Conservation (phyloP, 2,797 vertebrate species). For the Molossus molossus region DNA sequence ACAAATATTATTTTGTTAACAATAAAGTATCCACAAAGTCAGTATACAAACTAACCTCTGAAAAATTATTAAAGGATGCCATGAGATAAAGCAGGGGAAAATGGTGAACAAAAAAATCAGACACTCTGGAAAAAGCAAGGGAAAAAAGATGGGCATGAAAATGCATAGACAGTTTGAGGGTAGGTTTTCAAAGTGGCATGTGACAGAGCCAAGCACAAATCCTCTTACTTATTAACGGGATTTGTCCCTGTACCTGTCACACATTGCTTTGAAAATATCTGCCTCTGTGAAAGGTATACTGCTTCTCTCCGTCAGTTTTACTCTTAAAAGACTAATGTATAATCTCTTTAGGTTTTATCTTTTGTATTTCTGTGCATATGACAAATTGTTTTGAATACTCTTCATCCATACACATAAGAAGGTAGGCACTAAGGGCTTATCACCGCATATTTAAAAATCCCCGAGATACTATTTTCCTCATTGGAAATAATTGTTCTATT, state of each 20-base stretch:
- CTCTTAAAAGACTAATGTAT: constrained; percentile 80
- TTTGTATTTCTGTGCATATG: constrained; percentile 85
- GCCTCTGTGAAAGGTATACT: constrained; percentile 83
- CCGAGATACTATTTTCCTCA: constrained; percentile 66
- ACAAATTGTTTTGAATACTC: constrained; percentile 85
- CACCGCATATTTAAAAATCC: constrained; percentile 74
- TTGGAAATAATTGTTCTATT: constrained; percentile 79
- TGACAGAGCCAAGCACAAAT: constrained; percentile 86
- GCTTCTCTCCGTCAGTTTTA: constrained; percentile 82
- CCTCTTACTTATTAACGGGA: constrained; percentile 87
- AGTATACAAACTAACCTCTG: background rate
- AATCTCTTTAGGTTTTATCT: constrained; percentile 84
- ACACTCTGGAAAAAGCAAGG: constrained; percentile 52
- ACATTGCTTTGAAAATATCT: constrained; percentile 85
- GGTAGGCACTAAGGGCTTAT: constrained; percentile 57
- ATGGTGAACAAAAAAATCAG: constrained; percentile 67
- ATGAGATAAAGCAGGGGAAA: constrained; percentile 42
- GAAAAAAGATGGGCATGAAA: constrained; percentile 75
- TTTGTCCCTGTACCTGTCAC: constrained; percentile 87
- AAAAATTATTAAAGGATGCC: constrained; percentile 62
- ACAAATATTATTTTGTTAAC: constrained; percentile 52
- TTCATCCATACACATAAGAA: constrained; percentile 80
- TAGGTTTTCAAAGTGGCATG: constrained; percentile 85
- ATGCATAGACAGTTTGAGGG: constrained; percentile 81
- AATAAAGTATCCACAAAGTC: constrained; percentile 56